Percentiles rank a stretch among this genome's conserved stretches.
Conservation (phyloP, 2,797 vertebrate genomes). For the Alcedo atthis region DNA sequence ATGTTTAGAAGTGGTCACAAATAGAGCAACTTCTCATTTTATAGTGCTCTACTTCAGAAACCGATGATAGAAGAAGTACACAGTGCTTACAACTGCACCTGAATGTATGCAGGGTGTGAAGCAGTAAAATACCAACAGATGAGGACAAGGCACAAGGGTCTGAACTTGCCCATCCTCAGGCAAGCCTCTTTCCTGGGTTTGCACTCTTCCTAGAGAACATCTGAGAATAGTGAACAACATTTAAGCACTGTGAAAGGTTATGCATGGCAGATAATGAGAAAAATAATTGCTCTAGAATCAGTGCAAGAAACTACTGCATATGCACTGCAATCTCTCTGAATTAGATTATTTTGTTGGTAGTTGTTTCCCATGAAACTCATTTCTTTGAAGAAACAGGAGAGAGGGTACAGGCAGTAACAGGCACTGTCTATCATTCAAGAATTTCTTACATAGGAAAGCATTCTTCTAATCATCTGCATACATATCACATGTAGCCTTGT, state of each 20-base stretch:
- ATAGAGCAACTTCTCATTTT: neutral
- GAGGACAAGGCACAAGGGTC: neutral
- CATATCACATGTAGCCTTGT: neutral
- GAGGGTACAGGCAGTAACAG: neutral
- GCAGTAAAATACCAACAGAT: neutral
- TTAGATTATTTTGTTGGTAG: neutral
- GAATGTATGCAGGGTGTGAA: neutral
- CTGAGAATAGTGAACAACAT: neutral
- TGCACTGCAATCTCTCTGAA: neutral
- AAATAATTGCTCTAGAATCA: neutral
- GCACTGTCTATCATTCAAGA: neutral
- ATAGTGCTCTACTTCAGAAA: neutral
- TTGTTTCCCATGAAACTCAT: neutral
- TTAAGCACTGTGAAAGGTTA: neutral
- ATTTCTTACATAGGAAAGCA: neutral
- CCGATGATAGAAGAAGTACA: neutral
- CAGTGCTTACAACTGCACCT: neutral
- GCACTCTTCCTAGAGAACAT: neutral
- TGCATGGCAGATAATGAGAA: neutral
- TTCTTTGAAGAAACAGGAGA: neutral
- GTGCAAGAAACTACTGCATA: neutral
- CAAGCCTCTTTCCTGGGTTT: neutral
- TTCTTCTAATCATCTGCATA: neutral
- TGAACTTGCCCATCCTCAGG: neutral
- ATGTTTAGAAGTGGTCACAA: neutral